Base-by-base conservation (phyloP, 2,888 invertebrate species). In the Lottia scabra region DNA sequence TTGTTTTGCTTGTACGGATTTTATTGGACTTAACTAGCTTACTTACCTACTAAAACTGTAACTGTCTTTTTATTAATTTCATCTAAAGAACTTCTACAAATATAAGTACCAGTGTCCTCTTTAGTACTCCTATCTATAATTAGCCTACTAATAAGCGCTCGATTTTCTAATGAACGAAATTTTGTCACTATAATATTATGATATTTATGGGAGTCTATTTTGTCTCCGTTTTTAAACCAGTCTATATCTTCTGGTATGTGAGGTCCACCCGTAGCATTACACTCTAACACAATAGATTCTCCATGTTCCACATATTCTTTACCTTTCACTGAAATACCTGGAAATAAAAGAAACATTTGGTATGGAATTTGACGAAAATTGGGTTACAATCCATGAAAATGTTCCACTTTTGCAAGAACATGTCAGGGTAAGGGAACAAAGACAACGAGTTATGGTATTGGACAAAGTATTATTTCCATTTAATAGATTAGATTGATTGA, bases 211-310 rank as follows among this genome's bases (percentile, higher is more conserved):
- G 84, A 80, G 64, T 82, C 77, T 27, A 87, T 79, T 74, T 81
- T 80, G 72, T 81, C 76, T n/a, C 86, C 86, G 67, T 86, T 80
- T 70, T 83, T 83, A 76, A 84, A 87, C 87, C 87, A 87, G 72
- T 85, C 83, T 63, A 87, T 83, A 72, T 86, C 84, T 43, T 85
- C 84, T 8, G 87, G 87, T 5, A 85, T 82, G 56, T 83, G 82
- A 23, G 85, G 83, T 43, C 84, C 84, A 6, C 86, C 87, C 4
- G 87, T 85, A 19, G 86, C 86, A 74, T 87, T 87, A 75, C 87
- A 87, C 65, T 79, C 75, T 56, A 87, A 77, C 30, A 77, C 72
- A 15, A 87, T 80, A 19, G 77, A 66, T 19, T 83, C 82, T 0
- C 86, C 86, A n/a, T 79, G 75, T 68, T 86, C 87, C 64, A 87